A percentile compares a stretch with the other conserved stretches of the same genome.
Conservation (phyloP, 92 coral and sea anemone genomes). For the Epizoanthus rinbou region DNA sequence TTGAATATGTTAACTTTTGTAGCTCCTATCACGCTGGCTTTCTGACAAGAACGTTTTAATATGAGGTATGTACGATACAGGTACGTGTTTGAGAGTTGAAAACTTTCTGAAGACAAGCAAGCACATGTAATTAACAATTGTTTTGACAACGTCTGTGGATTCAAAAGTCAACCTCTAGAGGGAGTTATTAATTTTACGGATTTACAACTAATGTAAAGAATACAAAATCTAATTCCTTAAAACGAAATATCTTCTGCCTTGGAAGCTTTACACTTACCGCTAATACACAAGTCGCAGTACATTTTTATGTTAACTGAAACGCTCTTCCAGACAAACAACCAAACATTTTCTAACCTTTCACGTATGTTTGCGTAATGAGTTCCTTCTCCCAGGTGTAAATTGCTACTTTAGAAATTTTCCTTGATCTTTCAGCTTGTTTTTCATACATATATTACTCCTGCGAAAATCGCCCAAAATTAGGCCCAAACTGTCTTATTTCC, state of each 20-base stretch:
- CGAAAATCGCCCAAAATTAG: not conserved
- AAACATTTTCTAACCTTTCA: not conserved
- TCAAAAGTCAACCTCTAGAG: not conserved
- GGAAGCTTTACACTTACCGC: constrained; percentile 5
- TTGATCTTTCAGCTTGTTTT: too few relatives aligned
- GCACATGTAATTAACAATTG: not conserved
- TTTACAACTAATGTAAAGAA: not conserved
- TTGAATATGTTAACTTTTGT: too few relatives aligned
- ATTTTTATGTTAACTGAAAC: not conserved
- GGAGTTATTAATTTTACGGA: not conserved
- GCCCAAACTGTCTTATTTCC: constrained; percentile 9
- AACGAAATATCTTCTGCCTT: not conserved
- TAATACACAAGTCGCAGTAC: not conserved
- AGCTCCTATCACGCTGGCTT: not conserved
- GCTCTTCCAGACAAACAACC: not conserved
- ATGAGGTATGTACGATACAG: not conserved
- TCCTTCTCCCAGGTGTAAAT: too few relatives aligned
- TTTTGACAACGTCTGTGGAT: constrained; percentile 13
- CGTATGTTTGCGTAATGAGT: too few relatives aligned
- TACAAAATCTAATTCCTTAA: not conserved
- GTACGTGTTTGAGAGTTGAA: too few relatives aligned
- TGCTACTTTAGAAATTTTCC: too few relatives aligned
- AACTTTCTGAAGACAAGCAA: too few relatives aligned
- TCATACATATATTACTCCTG: too few relatives aligned
- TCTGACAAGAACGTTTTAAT: constrained; percentile 5